phyloP scores from a whole-genome alignment of 2,888 invertebrate species.

The Andrena flavipes region DNA sequence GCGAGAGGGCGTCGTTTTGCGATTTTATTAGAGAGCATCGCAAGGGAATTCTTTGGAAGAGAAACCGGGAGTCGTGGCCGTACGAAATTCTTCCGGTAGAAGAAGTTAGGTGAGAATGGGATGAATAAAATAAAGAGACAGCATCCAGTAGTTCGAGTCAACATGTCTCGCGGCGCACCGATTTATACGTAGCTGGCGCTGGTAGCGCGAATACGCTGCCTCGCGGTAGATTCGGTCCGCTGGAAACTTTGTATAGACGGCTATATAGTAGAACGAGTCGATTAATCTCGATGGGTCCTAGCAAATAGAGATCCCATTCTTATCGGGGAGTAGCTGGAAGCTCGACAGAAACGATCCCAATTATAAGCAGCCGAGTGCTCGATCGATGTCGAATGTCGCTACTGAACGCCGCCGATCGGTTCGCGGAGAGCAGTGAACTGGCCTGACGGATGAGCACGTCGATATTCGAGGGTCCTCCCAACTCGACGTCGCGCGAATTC shows the following conservation, averaged over 20 bases:
- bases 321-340: not conserved
- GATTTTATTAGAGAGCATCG: not conserved
- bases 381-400: not conserved
- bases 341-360: not conserved
- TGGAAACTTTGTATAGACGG: not conserved
- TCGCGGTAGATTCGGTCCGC: not conserved
- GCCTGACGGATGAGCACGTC: conserved; percentile 1
- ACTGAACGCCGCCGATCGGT: not conserved
- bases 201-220: not conserved
- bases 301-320: not conserved
- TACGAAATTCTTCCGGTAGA: conserved; percentile 1
- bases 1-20: not conserved
- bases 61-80: not conserved
- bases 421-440: not conserved
- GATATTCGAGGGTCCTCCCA: conserved; percentile 2
- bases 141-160: not conserved
- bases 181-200: not conserved
- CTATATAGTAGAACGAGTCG: not conserved
- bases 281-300: not conserved
- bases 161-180: not conserved
- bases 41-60: not conserved
- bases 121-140: conserved; percentile 9
- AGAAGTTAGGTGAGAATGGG: not conserved
- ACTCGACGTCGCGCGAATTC: conserved; percentile 6
- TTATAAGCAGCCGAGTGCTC: not conserved